Percentiles rank a stretch among this genome's conserved stretches.
These are phyloP conservation scores for Zaprionus capensis DNA, from an alignment of 1,140 invertebrate genomes.

Conservation along the genomic window DNA sequence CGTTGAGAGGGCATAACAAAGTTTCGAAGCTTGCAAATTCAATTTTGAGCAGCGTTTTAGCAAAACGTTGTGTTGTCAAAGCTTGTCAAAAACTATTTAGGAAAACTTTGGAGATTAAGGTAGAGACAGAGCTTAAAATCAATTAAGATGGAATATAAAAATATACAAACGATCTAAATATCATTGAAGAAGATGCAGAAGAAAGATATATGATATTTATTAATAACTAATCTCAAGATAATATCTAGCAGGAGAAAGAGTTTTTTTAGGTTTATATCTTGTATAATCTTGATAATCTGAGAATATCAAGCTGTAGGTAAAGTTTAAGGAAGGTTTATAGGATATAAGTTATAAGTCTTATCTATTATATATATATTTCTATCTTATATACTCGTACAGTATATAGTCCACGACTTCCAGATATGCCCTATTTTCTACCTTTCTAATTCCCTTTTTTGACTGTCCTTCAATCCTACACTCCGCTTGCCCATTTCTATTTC, in stretches of 20 bases:
- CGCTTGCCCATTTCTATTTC: constrained; percentile 26
- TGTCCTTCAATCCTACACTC: not conserved
- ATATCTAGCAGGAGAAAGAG: too few relatives aligned
- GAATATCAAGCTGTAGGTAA: not conserved
- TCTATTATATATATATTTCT: too few relatives aligned
- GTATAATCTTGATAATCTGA: not conserved
- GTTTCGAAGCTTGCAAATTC: not conserved
- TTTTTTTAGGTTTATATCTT: not conserved
- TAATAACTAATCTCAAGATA: not conserved
- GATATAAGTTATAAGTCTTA: too few relatives aligned
- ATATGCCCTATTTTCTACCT: not conserved
- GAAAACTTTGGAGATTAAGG: not conserved
- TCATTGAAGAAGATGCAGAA: not conserved
- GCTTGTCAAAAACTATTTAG: not conserved
- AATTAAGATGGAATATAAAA: not conserved
- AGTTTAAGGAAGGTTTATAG: not conserved
- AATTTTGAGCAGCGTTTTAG: not conserved
- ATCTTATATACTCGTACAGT: not conserved
- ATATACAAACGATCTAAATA: not conserved
- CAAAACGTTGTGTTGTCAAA: not conserved
- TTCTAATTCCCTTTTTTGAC: not conserved
- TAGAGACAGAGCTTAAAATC: not conserved
- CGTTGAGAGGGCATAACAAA: not conserved
- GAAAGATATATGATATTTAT: not conserved
- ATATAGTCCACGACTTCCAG: not conserved